phyloP scores from a whole-genome alignment of 2,113 vertebrate genomes.

The Platysteira castanea region DNA sequence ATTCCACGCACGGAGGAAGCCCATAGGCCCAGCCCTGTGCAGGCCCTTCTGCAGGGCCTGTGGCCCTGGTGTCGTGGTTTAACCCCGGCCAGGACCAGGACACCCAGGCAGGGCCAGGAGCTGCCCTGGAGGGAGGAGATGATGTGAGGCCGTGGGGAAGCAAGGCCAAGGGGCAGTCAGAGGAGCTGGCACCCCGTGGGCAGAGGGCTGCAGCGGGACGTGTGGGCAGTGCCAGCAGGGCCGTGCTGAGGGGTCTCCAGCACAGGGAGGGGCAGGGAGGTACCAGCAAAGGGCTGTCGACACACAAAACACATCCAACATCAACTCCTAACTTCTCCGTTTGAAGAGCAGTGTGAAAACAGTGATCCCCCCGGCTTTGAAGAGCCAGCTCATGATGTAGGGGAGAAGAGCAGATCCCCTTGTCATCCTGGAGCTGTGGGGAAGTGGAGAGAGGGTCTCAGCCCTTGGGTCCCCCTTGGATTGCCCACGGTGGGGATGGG shows the following conservation, averaged over 20 bases:
- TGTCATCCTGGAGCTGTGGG: background rate
- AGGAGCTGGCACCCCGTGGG: fast-evolving
- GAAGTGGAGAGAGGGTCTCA: background rate
- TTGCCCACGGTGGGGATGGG: fast-evolving
- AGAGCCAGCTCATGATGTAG: background rate
- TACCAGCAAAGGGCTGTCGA: fast-evolving
- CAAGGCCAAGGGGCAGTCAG: background rate
- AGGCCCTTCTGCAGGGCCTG: background rate
- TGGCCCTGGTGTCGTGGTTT: background rate
- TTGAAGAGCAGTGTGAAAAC: background rate
- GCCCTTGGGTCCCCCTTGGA: background rate
- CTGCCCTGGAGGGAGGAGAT: background rate
- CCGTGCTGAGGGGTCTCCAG: background rate
- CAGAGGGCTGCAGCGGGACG: background rate
- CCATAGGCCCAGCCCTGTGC: fast-evolving
- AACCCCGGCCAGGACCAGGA: background rate
- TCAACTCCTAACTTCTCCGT: background rate
- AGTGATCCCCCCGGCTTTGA: background rate
- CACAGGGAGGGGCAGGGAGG: background rate
- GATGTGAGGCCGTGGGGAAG: background rate
- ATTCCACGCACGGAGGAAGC: background rate
- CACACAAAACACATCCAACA: fast-evolving
- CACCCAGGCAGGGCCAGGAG: background rate
- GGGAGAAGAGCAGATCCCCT: background rate
- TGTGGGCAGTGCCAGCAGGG: fast-evolving